Evolutionary conservation across 1,140 invertebrate species (phyloP).

Genomic region (Bombyx mandarina): DNA sequence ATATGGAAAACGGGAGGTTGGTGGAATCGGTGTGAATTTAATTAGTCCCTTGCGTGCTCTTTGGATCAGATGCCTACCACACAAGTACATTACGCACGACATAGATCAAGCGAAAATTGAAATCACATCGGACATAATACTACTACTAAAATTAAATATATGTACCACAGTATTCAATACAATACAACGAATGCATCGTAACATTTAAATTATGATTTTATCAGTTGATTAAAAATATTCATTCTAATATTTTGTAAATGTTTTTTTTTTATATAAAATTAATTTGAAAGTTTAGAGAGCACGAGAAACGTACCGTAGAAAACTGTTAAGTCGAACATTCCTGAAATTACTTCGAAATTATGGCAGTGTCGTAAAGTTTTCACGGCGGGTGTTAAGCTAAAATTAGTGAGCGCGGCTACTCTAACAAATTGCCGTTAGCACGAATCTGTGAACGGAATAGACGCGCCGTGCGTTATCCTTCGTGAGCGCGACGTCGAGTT

Average conservation of each 20-base stretch:
- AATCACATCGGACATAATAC: too few relatives aligned
- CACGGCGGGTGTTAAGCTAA: slow-evolving; percentile 51
- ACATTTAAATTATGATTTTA: neutral
- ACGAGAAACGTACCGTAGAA: slow-evolving; percentile 42
- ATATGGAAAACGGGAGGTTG: slow-evolving; percentile 51
- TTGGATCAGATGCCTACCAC: slow-evolving; percentile 30
- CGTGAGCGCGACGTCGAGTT: slow-evolving; percentile 12
- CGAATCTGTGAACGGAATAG: slow-evolving; percentile 39
- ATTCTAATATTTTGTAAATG: neutral
- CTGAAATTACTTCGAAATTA: slow-evolving; percentile 56
- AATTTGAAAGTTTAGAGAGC: slow-evolving; percentile 34
- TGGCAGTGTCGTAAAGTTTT: slow-evolving; percentile 58
- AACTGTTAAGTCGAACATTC: slow-evolving; percentile 53
- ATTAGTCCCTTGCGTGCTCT: slow-evolving; percentile 64
- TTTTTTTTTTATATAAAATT: slow-evolving; percentile 20
- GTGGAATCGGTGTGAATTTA: slow-evolving; percentile 54
- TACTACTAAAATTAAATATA: too few relatives aligned
- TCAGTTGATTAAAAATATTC: neutral
- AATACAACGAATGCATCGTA: too few relatives aligned
- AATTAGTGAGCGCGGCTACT: slow-evolving; percentile 52
- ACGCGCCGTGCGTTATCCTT: slow-evolving; percentile 17
- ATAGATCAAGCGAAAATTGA: too few relatives aligned
- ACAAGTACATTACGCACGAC: too few relatives aligned
- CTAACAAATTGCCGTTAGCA: slow-evolving; percentile 53
- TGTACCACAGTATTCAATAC: too few relatives aligned